Percentiles rank a stretch among this genome's conserved stretches.
Conservation (phyloP, 2,888 invertebrate species). For the Xestia ashworthii region DNA sequence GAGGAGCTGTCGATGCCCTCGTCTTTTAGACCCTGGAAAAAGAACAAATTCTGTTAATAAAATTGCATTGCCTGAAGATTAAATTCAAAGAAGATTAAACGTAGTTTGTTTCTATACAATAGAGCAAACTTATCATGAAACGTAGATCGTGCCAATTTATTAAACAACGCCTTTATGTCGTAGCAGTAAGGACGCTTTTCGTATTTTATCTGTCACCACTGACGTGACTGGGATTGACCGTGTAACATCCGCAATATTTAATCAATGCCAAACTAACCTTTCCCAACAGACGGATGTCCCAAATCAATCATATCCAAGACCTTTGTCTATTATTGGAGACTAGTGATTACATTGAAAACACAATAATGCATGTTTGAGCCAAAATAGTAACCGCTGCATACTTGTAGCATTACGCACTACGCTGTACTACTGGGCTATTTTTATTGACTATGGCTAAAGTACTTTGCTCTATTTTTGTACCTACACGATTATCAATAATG, state of each 20-base stretch:
- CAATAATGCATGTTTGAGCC: conserved; percentile 29
- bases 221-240: neutral
- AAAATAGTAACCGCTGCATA: conserved; percentile 43
- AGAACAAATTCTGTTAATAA: neutral
- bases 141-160: conserved; percentile 8
- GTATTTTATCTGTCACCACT: too few relatives aligned
- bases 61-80: neutral
- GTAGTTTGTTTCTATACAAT: neutral
- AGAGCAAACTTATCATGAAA: neutral
- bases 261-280: conserved; percentile 16
- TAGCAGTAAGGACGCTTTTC: neutral
- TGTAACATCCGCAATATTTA: neutral
- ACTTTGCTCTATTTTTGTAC: conserved; percentile 40
- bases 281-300: conserved; percentile 2
- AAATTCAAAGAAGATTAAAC: neutral
- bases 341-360: conserved; percentile 34
- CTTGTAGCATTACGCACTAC: conserved; percentile 24
- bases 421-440: conserved; percentile 51
- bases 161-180: neutral
- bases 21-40: conserved; percentile 87
- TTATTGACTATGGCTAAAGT: conserved; percentile 37
- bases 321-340: conserved; percentile 29
- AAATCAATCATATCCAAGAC: conserved; percentile 22
- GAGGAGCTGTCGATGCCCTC: conserved; percentile 90
- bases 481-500: conserved; percentile 13